Percentiles rank a stretch among this genome's conserved stretches.
These are phyloP conservation scores for Hydrophis major DNA, from an alignment of 2,797 vertebrate species.

Conservation along the genomic window DNA sequence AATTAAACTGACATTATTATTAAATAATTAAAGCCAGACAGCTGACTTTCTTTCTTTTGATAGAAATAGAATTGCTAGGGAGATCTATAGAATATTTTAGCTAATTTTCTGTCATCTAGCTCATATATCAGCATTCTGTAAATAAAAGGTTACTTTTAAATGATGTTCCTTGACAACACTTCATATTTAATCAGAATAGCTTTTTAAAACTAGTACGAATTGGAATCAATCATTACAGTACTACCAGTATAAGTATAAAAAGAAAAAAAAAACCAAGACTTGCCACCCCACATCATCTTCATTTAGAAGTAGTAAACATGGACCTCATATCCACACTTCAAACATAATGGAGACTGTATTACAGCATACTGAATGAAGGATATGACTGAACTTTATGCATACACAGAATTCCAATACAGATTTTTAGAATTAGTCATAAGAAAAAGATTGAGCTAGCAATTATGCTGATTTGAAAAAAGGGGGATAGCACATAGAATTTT, in stretches of 20 bases:
- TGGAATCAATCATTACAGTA: not conserved
- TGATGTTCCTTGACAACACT: not conserved
- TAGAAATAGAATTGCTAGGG: not conserved
- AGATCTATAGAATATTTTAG: not conserved
- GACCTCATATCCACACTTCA: not conserved
- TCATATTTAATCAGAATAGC: not conserved
- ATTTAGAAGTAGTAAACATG: not conserved
- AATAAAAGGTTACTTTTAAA: not conserved
- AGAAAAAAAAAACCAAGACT: not conserved
- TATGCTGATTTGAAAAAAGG: not conserved
- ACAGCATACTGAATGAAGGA: not conserved
- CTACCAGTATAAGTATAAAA: not conserved
- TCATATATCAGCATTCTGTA: not conserved
- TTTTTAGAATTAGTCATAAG: not conserved
- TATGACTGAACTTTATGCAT: not conserved
- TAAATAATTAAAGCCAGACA: not conserved
- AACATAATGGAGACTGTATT: not conserved
- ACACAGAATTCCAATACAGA: not conserved
- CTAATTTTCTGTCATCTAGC: not conserved
- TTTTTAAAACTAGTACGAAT: not conserved
- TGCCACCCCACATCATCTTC: not conserved
- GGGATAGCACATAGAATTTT: not conserved
- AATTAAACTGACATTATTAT: not conserved
- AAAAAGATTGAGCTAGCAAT: not conserved
- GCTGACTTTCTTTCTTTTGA: not conserved